Conservation (phyloP, 2,113 vertebrate species). For the Rhinolophus sinicus region DNA sequence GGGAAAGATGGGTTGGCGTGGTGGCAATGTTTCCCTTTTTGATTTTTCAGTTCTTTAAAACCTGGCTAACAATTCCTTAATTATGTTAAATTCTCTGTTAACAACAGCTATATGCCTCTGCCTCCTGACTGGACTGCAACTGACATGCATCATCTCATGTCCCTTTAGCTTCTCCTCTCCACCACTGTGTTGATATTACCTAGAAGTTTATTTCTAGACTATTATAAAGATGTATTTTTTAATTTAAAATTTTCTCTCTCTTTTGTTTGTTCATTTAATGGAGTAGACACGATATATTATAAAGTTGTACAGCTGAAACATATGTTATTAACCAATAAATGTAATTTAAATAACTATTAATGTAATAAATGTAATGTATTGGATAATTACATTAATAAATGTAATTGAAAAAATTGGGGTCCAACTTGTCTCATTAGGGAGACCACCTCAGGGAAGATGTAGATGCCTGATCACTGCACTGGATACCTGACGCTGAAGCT, state of each 20-base stretch:
- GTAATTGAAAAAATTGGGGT: not conserved
- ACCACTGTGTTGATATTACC: not conserved
- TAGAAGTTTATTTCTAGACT: not conserved
- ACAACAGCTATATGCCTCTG: not conserved
- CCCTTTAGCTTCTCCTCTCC: not conserved
- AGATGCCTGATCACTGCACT: too few species aligned
- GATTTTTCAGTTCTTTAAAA: not conserved
- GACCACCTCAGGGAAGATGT: too few species aligned
- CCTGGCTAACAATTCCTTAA: not conserved
- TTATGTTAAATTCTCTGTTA: not conserved
- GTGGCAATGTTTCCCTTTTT: not conserved
- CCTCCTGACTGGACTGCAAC: not conserved
- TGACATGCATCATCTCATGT: not conserved
- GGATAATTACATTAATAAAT: too few species aligned
- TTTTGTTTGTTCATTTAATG: not conserved
- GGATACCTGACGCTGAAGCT: too few species aligned
- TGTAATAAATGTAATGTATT: too few species aligned
- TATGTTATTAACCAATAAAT: too few species aligned
- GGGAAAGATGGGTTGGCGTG: not conserved
- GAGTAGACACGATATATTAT: too few species aligned
- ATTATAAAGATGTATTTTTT: not conserved
- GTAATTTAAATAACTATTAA: too few species aligned
- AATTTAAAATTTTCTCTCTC: not conserved
- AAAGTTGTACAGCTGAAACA: too few species aligned
- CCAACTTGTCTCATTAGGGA: not conserved